phyloP scores from a whole-genome alignment of 2,888 invertebrate species.

The Molanna angustata region DNA sequence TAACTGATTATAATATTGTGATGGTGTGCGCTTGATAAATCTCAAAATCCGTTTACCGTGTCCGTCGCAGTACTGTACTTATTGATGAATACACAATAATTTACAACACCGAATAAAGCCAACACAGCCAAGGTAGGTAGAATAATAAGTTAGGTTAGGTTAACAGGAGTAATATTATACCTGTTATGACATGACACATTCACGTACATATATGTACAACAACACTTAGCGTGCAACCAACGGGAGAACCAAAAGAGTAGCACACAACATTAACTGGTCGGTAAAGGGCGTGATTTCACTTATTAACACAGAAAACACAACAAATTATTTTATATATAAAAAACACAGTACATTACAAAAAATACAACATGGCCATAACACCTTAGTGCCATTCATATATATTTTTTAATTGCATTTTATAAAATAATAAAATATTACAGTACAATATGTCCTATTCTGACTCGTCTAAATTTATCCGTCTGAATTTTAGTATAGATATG shows the following conservation, averaged over 20 bases:
- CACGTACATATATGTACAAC: background rate
- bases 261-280: background rate
- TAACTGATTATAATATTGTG: no score
- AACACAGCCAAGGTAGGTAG: no score
- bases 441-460: no score
- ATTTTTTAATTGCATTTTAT: no score
- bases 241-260: background rate
- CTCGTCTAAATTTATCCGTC: no score
- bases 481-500: no score
- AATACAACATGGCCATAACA: background rate
- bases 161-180: background rate
- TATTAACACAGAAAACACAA: slow-evolving; percentile 2
- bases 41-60: background rate
- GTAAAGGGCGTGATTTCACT: slow-evolving; percentile 8
- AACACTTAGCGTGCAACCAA: background rate
- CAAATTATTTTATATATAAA: background rate
- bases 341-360: background rate
- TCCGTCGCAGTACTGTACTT: no score
- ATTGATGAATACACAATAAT: no score
- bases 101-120: background rate
- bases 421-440: no score
- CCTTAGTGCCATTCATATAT: no score
- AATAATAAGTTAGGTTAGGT: no score
- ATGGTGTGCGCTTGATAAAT: no score
- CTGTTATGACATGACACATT: background rate